Evolutionary conservation across 1,140 invertebrate genomes (phyloP).

Genomic region (Megalonaias nervosa): DNA sequence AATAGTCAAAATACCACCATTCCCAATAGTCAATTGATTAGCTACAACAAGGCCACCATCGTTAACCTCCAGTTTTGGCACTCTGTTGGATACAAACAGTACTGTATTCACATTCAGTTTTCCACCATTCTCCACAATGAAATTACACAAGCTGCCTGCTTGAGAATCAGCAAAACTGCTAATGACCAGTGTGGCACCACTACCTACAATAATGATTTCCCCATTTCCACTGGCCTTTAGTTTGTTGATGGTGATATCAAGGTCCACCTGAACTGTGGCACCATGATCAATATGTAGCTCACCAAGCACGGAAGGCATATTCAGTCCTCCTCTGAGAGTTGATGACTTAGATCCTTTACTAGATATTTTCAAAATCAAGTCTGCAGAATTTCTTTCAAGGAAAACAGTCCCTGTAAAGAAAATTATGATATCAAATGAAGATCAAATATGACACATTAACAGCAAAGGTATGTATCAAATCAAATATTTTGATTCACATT

Average conservation of each 20-base stretch:
- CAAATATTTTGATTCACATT: too few relatives aligned
- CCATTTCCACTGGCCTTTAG: constrained; percentile 32
- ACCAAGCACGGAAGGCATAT: not conserved
- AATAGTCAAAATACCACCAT: constrained; percentile 36
- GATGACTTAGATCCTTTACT: constrained; percentile 28
- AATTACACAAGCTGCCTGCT: not conserved
- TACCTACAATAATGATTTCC: constrained; percentile 21
- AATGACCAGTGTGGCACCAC: constrained; percentile 12
- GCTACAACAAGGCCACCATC: constrained; percentile 27
- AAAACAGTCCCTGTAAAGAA: too few relatives aligned
- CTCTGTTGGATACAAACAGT: constrained; percentile 27
- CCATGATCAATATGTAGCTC: constrained; percentile 37
- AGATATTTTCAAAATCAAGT: constrained; percentile 29
- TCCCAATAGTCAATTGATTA: constrained; percentile 33
- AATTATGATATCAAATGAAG: constrained; percentile 1
- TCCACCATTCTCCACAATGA: constrained; percentile 4
- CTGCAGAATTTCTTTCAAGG: too few relatives aligned
- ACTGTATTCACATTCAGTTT: constrained; percentile 16
- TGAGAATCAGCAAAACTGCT: not conserved
- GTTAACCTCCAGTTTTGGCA: constrained; percentile 29
- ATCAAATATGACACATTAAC: not conserved
- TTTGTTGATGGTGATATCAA: constrained; percentile 23
- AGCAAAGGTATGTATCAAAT: not conserved
- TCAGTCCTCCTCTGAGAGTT: not conserved
- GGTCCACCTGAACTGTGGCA: constrained; percentile 29